Evolutionary conservation across 2,797 vertebrate species (phyloP).

Genomic region (Phoxinus dragarum): DNA sequence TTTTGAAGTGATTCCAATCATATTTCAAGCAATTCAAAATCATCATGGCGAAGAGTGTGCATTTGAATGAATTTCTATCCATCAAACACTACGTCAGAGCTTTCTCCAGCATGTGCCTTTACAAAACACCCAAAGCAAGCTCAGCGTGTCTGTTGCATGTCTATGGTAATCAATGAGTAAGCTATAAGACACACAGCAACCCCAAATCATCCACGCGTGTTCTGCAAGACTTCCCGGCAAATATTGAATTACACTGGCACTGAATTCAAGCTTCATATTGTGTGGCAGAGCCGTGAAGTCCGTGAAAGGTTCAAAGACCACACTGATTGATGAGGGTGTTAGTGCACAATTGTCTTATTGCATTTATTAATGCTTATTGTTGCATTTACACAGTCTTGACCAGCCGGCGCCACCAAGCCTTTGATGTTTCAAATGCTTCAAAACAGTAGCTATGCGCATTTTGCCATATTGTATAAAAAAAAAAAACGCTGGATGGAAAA

Average conservation of each 20-base stretch:
- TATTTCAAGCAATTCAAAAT: too few relatives aligned
- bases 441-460: too few relatives aligned
- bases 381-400: too few relatives aligned
- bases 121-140: slow-evolving; percentile 15
- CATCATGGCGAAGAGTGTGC: too few relatives aligned
- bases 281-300: slow-evolving; percentile 9
- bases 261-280: neutral
- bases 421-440: too few relatives aligned
- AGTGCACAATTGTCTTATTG: too few relatives aligned
- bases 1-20: too few relatives aligned
- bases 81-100: neutral
- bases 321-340: slow-evolving; percentile 38
- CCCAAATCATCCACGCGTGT: neutral
- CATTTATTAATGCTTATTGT: too few relatives aligned
- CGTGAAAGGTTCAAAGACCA: slow-evolving; percentile 9
- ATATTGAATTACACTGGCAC: neutral
- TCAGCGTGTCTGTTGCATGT: neutral
- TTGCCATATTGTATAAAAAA: too few relatives aligned
- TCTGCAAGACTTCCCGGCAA: neutral
- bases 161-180: slow-evolving; percentile 12
- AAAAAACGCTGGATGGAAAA: too few relatives aligned
- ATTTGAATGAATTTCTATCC: neutral
- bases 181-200: neutral
- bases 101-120: neutral
- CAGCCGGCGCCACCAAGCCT: too few relatives aligned